phyloP scores from a whole-genome alignment of 2,888 invertebrate species.

The Caenorhabditis angaria region DNA sequence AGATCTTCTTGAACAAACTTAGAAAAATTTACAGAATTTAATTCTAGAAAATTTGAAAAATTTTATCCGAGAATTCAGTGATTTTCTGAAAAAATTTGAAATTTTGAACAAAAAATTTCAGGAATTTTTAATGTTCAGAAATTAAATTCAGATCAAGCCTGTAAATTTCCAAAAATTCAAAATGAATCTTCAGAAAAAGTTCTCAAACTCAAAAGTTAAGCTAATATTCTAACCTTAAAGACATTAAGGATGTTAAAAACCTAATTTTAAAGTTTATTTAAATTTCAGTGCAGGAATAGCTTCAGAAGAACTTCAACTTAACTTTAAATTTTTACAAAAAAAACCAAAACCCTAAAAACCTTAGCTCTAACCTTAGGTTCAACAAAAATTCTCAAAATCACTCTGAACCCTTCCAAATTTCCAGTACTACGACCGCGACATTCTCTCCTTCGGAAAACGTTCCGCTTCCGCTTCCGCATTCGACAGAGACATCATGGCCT shows the following conservation, averaged over 20 bases:
- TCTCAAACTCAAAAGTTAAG: too few species aligned
- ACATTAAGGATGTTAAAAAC: neutral
- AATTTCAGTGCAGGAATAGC: neutral
- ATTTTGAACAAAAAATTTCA: too few species aligned
- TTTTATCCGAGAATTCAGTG: too few species aligned
- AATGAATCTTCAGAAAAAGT: too few species aligned
- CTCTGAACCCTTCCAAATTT: neutral
- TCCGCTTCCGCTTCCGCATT: conserved; percentile 16
- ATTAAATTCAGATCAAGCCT: too few species aligned
- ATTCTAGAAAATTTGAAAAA: too few species aligned
- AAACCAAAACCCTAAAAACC: neutral
- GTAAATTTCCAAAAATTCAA: too few species aligned
- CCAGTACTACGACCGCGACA: conserved; percentile 13
- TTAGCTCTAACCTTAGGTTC: neutral
- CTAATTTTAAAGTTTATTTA: neutral
- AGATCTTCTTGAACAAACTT: too few species aligned
- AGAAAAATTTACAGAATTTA: too few species aligned
- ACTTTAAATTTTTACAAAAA: neutral
- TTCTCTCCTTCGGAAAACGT: conserved; percentile 26
- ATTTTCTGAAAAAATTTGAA: too few species aligned
- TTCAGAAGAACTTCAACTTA: neutral
- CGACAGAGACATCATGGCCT: conserved; percentile 29
- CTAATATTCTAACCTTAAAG: too few species aligned
- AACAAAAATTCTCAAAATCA: neutral
- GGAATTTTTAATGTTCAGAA: too few species aligned